Base-by-base conservation (phyloP, 2,797 vertebrate species). In the Notolepis coatsorum region DNA sequence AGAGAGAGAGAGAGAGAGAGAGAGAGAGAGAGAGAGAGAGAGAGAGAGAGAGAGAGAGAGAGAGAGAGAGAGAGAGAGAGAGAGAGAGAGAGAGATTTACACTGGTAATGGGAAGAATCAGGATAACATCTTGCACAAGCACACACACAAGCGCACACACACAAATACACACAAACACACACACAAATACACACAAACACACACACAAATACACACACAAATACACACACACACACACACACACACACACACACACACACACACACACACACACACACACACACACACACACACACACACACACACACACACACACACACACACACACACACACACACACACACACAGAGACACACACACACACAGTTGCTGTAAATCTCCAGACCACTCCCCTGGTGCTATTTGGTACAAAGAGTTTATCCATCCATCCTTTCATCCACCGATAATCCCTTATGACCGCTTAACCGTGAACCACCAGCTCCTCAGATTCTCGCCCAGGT, bases 361-460 rank as follows among this genome's bases (percentile, higher is more conserved):
- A 37, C 13, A 37, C 1, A 37, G 12, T 5, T 37, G 15, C 52
- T 17, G 25, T 28, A 41, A 27, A 42, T 55, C 24, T 4, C 18
- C 37, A 20, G 3, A 41, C 24, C 52, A 28, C 38, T 42, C 21
- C 42, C 42, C 9, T 12, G 15, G 46, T 33, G 30, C 42, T 46
- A 23, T 5, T 24, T 5, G 20, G 15, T 45, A 35, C 7, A 46
- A 58, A 35, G 28, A 18, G 42, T 18, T 20, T 9, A 58, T 45
- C 41, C 41, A 58, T 58, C 55, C 30, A 33, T 58, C 55, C 30
- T 58, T 20, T 35, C 41, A 59, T 37, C 56, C 43, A 41, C 52
- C 25, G n/a, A n/a, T 13, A 4, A 18, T 50, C 48, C 28, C 28
- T 21, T 9, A 15, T 10, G 35, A 35, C 13, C 51, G 39, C 13